phyloP scores from a whole-genome alignment of 2,888 invertebrate genomes.

The Agrotis puta region DNA sequence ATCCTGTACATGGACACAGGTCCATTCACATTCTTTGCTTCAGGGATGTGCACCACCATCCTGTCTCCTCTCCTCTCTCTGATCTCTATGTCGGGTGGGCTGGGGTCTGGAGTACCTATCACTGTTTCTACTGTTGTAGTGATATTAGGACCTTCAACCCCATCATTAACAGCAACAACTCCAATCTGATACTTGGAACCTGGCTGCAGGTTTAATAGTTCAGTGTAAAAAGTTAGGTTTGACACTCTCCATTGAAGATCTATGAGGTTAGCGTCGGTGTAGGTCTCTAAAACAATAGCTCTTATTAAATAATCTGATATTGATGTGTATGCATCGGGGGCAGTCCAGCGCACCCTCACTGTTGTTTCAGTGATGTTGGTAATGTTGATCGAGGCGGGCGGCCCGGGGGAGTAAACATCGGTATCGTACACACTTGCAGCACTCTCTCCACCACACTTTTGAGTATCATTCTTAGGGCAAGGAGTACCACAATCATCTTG shows the following conservation, averaged over 20 bases:
- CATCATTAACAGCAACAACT: constrained; percentile 92
- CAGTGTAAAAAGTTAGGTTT: constrained; percentile 90
- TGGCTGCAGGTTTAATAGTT: constrained; percentile 93
- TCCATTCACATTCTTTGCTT: constrained; percentile 94
- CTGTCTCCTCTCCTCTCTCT: constrained; percentile 91
- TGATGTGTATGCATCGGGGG: constrained; percentile 89
- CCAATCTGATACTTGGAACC: constrained; percentile 95
- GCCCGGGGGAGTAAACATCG: constrained; percentile 92
- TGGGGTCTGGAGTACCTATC: constrained; percentile 93
- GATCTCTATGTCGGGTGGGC: constrained; percentile 93
- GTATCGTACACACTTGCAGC: constrained; percentile 93
- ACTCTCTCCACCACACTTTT: constrained; percentile 93
- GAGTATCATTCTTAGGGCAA: constrained; percentile 92
- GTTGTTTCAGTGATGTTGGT: constrained; percentile 92
- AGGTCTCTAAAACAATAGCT: constrained; percentile 91
- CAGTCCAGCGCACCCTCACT: constrained; percentile 91
- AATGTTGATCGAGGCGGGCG: constrained; percentile 92
- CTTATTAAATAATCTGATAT: constrained; percentile 91
- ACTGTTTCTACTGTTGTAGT: constrained; percentile 92
- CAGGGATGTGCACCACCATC: constrained; percentile 93
- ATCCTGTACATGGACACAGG: constrained; percentile 94
- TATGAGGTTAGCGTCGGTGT: constrained; percentile 87
- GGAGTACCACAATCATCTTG: constrained; percentile 88
- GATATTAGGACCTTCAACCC: constrained; percentile 91
- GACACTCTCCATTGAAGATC: constrained; percentile 91